These are phyloP conservation scores for Pecten maximus DNA, from an alignment of 2,888 invertebrate genomes.

Conservation along the genomic window DNA sequence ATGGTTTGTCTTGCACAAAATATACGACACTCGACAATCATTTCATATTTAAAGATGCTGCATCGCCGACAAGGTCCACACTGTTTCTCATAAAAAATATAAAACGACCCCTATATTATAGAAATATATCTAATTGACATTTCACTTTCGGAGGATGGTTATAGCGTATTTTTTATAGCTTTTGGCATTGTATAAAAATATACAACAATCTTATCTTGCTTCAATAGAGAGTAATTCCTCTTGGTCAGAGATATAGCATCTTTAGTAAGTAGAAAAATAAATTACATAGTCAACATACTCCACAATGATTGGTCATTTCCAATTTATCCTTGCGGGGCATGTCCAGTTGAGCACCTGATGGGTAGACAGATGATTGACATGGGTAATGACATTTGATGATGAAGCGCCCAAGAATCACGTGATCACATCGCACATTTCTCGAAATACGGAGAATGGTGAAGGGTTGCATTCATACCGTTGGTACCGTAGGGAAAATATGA, in stretches of 20 bases:
- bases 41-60: too few species aligned
- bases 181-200: too few species aligned
- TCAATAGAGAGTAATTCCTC: too few species aligned
- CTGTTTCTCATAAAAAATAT: too few species aligned
- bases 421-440: slow-evolving; percentile 75
- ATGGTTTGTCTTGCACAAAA: too few species aligned
- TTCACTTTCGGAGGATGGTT: too few species aligned
- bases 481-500: slow-evolving; percentile 69
- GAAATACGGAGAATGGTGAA: slow-evolving; percentile 70
- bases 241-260: too few species aligned
- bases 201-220: too few species aligned
- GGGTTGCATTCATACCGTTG: slow-evolving; percentile 67
- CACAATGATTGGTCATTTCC: neutral
- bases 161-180: too few species aligned
- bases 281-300: neutral
- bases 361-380: neutral
- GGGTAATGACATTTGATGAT: neutral
- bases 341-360: neutral
- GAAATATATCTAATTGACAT: too few species aligned
- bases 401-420: neutral
- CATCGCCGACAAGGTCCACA: too few species aligned
- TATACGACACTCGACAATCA: too few species aligned
- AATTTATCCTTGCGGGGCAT: neutral
- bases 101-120: neutral
- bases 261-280: neutral